These are phyloP conservation scores for Agrochola circellaris DNA, from an alignment of 2,888 invertebrate genomes.

Conservation along the genomic window DNA sequence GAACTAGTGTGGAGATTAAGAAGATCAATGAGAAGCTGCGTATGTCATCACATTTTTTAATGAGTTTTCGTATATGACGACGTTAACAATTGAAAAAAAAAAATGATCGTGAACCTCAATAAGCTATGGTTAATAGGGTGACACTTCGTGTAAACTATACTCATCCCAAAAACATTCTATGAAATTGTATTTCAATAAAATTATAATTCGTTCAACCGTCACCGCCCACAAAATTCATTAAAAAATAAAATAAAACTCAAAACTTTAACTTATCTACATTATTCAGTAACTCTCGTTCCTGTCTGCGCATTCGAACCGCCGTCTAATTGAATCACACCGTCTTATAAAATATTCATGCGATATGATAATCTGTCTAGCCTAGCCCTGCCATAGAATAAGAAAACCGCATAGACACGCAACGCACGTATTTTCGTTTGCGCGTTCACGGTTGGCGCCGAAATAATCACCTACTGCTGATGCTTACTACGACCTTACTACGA, in stretches of 20 bases:
- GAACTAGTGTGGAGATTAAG: too few species aligned
- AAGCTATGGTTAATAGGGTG: neutral
- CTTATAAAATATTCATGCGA: slow-evolving; percentile 90
- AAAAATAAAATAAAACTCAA: slow-evolving; percentile 59
- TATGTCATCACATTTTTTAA: too few species aligned
- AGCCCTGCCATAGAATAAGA: slow-evolving; percentile 44
- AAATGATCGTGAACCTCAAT: neutral
- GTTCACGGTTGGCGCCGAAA: neutral
- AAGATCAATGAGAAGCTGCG: too few species aligned
- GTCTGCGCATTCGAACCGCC: slow-evolving; percentile 71
- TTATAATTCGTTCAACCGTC: slow-evolving; percentile 22
- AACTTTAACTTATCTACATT: slow-evolving; percentile 67
- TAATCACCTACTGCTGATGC: neutral
- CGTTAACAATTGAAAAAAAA: neutral
- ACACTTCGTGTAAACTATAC: neutral
- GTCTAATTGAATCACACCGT: slow-evolving; percentile 86
- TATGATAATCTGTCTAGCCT: slow-evolving; percentile 85
- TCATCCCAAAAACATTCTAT: neutral
- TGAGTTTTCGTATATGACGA: neutral
- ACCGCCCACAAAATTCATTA: slow-evolving; percentile 58
- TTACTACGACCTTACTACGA: neutral
- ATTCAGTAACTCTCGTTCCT: slow-evolving; percentile 72
- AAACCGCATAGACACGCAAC: slow-evolving; percentile 16
- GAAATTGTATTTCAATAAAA: neutral
- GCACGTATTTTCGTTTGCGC: neutral